Evolutionary conservation across 2,113 vertebrate genomes (phyloP).

Genomic region (Otocyon megalotis): DNA sequence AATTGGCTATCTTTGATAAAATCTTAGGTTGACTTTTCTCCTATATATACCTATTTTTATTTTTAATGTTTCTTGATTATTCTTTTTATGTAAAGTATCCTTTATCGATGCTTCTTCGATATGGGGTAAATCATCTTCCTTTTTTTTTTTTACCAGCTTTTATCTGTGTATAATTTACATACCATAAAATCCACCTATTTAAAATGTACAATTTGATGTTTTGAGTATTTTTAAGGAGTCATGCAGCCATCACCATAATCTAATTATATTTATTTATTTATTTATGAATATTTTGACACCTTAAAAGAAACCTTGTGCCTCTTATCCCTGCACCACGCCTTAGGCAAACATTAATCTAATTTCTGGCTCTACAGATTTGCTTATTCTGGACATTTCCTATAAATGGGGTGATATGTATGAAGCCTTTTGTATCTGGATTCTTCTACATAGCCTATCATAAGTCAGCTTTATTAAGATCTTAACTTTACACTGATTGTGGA

Average conservation of each 20-base stretch:
- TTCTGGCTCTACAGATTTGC: neutral
- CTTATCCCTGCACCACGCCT: neutral
- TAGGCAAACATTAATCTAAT: neutral
- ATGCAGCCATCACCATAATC: neutral
- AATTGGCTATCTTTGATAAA: slow-evolving; percentile 49
- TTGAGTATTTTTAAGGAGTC: neutral
- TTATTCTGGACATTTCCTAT: neutral
- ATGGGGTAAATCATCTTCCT: neutral
- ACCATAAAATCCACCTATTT: neutral
- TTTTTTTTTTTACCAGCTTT: neutral
- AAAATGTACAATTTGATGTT: neutral
- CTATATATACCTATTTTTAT: neutral
- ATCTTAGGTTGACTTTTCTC: neutral
- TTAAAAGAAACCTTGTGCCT: neutral
- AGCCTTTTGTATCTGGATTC: neutral
- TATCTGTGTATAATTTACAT: neutral
- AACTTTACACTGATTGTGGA: neutral
- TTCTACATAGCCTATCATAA: neutral
- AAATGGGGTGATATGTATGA: neutral
- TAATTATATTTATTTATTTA: neutral
- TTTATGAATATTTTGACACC: neutral
- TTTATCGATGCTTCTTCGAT: neutral
- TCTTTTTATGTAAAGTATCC: neutral
- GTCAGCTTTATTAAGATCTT: neutral
- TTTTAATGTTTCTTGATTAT: neutral